A percentile compares a stretch with the other conserved stretches of the same genome.
phyloP scores from a whole-genome alignment of 2,113 vertebrate genomes.

The Channa argus region DNA sequence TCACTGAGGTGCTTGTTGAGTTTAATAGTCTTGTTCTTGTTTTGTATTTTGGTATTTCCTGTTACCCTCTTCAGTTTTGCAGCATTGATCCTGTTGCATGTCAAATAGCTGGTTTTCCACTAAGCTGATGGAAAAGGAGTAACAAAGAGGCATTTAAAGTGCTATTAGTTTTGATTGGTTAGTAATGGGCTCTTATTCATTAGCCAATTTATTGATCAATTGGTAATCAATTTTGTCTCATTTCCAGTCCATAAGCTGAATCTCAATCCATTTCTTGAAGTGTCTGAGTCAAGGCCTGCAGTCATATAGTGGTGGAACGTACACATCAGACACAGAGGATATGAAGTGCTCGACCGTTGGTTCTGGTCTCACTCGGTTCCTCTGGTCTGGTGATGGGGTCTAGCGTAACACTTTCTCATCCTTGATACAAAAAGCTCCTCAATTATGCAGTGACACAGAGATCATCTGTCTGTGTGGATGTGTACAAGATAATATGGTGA shows the following conservation, averaged over 20 bases:
- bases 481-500: constrained; percentile 71
- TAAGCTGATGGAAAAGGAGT: constrained; percentile 41
- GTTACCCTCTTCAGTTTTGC: constrained; percentile 29
- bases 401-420: constrained; percentile 77
- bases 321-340: constrained; percentile 35
- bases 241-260: constrained; percentile 59
- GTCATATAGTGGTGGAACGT: constrained; percentile 21
- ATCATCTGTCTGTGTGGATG: constrained; percentile 69
- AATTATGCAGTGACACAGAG: constrained; percentile 80
- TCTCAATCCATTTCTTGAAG: constrained; percentile 66
- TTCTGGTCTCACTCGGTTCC: constrained; percentile 39
- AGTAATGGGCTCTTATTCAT: constrained; percentile 68
- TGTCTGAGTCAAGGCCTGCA: constrained; percentile 22
- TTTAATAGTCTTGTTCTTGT: constrained; percentile 43
- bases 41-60: constrained; percentile 31
- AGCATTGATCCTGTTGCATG: background rate
- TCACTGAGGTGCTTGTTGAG: constrained; percentile 30
- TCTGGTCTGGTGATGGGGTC: constrained; percentile 44
- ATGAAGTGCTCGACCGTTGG: background rate
- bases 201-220: constrained; percentile 69
- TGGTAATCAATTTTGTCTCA: constrained; percentile 63
- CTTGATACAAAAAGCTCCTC: constrained; percentile 72
- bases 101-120: constrained; percentile 29
- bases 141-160: constrained; percentile 64
- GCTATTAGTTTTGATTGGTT: constrained; percentile 69